These are phyloP conservation scores for Deilephila porcellus DNA, from an alignment of 2,888 invertebrate species.

Conservation along the genomic window DNA sequence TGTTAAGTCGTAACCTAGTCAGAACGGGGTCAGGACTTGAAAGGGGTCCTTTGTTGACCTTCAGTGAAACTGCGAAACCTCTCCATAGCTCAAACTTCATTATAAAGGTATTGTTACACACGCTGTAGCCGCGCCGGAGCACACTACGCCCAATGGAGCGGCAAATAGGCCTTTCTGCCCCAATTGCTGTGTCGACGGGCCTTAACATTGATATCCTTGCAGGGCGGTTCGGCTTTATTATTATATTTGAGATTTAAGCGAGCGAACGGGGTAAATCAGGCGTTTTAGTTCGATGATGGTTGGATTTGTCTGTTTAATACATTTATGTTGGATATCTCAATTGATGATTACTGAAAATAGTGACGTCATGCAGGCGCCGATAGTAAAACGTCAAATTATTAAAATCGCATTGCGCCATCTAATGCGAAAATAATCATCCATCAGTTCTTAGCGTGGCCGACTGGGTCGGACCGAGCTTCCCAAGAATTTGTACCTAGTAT, in stretches of 20 bases:
- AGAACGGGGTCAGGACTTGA: slow-evolving; percentile 4
- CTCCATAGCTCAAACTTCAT: slow-evolving; percentile 52
- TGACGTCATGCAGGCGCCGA: no score
- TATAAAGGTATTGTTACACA: slow-evolving; percentile 59
- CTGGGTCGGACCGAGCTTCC: no score
- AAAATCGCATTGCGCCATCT: no score
- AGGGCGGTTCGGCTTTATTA: slow-evolving; percentile 4
- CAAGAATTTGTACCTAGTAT: no score
- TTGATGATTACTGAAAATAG: no score
- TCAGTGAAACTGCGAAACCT: slow-evolving; percentile 20
- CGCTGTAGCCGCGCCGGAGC: slow-evolving; percentile 64
- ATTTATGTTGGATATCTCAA: not conserved
- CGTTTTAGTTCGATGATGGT: not conserved
- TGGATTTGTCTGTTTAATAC: not conserved
- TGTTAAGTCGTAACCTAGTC: slow-evolving; percentile 13
- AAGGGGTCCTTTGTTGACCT: slow-evolving; percentile 23
- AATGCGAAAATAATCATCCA: no score
- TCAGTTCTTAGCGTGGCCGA: no score
- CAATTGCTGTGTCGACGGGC: slow-evolving; percentile 64
- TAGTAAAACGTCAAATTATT: no score
- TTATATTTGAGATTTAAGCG: slow-evolving; percentile 19
- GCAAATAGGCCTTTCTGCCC: slow-evolving; percentile 79
- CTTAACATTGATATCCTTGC: slow-evolving; percentile 60
- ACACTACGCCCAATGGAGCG: slow-evolving; percentile 71
- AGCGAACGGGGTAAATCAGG: slow-evolving; percentile 3